Evolutionary conservation across 92 coral and sea anemone genomes (phyloP).

Genomic region (Parazoanthus darwini): DNA sequence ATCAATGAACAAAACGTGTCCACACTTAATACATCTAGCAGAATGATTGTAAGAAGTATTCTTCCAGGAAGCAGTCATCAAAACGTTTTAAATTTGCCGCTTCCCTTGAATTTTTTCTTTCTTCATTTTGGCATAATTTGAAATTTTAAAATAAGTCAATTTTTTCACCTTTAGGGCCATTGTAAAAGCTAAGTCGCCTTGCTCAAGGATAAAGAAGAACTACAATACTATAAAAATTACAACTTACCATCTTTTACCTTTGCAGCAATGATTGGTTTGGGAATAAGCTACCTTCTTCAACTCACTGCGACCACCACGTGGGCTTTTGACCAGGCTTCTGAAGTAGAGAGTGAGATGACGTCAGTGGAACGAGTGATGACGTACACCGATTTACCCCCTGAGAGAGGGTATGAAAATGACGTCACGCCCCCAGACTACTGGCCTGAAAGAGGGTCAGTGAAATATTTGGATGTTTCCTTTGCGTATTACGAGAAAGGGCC

Average conservation of each 20-base stretch:
- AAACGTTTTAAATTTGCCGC: too few species aligned
- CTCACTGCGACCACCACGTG: background rate
- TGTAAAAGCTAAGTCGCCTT: too few species aligned
- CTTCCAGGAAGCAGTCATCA: too few species aligned
- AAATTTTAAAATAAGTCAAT: too few species aligned
- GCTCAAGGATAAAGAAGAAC: too few species aligned
- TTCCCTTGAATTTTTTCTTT: too few species aligned
- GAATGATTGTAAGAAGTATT: too few species aligned
- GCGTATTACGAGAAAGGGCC: background rate
- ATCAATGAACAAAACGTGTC: too few species aligned
- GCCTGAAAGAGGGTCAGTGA: background rate
- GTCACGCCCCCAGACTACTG: conserved; percentile 9
- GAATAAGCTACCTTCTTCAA: background rate
- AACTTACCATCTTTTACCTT: background rate
- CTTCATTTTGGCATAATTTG: too few species aligned
- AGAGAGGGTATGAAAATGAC: background rate
- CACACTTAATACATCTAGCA: too few species aligned
- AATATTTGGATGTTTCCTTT: conserved; percentile 13
- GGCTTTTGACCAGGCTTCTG: background rate
- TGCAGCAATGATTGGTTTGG: conserved; percentile 5
- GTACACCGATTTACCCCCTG: background rate
- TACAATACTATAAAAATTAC: too few species aligned
- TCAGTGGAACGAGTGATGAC: conserved; percentile 9
- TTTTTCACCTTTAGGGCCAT: too few species aligned
- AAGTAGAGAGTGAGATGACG: conserved; percentile 12